These are phyloP conservation scores for Oxyteleia sp. DNA, from an alignment of 2,888 invertebrate species.

Conservation along the genomic window DNA sequence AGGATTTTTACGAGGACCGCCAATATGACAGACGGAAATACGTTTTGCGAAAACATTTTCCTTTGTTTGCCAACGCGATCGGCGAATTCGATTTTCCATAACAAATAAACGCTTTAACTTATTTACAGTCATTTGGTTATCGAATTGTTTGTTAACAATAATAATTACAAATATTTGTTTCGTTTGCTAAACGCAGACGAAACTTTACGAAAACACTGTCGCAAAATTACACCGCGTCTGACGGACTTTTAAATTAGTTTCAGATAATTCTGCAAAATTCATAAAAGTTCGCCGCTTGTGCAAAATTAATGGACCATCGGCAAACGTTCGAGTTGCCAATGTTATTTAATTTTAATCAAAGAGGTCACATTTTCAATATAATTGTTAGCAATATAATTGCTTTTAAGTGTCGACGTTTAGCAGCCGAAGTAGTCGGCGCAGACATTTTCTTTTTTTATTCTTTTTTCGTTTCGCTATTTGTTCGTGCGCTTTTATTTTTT, in stretches of 20 bases:
- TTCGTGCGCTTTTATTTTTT: background rate
- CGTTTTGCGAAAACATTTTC: too few relatives aligned
- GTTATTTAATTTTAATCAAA: background rate
- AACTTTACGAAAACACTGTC: background rate
- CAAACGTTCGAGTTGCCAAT: background rate
- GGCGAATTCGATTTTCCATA: too few relatives aligned
- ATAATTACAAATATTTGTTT: background rate
- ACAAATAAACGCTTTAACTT: too few relatives aligned
- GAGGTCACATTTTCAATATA: background rate
- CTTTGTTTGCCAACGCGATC: too few relatives aligned
- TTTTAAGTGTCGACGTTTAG: background rate
- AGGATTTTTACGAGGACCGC: too few relatives aligned
- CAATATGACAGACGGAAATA: too few relatives aligned
- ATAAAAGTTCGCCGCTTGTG: conserved; percentile 4
- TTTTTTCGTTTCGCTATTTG: background rate
- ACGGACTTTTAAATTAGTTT: conserved; percentile 11
- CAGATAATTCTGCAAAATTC: conserved; percentile 1
- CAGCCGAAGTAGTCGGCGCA: background rate
- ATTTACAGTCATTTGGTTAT: too few relatives aligned
- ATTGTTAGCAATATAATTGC: background rate
- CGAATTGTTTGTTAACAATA: too few relatives aligned
- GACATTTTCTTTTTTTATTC: too few relatives aligned
- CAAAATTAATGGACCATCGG: conserved; percentile 2
- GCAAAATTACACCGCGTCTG: background rate
- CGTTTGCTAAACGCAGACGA: too few relatives aligned